A percentile compares a stretch with the other conserved stretches of the same genome.
Evolutionary conservation across 2,113 vertebrate species (phyloP).

Genomic region (Thamnaconus septentrionalis): DNA sequence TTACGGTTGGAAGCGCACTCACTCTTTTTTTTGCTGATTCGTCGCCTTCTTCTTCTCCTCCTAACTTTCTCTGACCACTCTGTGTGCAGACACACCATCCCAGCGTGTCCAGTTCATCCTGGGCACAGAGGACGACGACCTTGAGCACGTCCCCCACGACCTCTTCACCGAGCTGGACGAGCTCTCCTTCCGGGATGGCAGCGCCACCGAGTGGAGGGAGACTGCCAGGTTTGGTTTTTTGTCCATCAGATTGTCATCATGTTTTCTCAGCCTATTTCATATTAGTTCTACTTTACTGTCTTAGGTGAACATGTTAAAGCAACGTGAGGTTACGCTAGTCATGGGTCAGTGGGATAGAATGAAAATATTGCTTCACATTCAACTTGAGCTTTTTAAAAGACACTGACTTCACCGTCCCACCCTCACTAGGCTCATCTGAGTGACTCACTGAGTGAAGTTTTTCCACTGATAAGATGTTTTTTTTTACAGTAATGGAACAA

Average conservation of each 20-base stretch:
- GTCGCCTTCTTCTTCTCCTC: background rate
- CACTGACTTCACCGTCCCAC: too few relatives aligned
- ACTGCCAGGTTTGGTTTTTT: slow-evolving; percentile 83
- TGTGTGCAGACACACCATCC: slow-evolving; percentile 86
- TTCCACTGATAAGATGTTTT: too few relatives aligned
- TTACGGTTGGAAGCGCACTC: slow-evolving; percentile 79
- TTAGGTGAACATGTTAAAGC: too few relatives aligned
- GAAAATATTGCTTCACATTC: too few relatives aligned
- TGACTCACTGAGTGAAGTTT: too few relatives aligned
- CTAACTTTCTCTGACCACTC: background rate
- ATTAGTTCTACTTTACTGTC: too few relatives aligned
- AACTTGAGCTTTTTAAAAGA: too few relatives aligned
- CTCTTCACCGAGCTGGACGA: slow-evolving; percentile 97
- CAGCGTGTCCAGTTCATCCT: slow-evolving; percentile 95
- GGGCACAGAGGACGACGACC: slow-evolving; percentile 92
- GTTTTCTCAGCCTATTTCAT: too few relatives aligned
- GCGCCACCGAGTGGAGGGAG: slow-evolving; percentile 91
- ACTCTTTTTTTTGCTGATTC: background rate
- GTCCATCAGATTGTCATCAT: background rate
- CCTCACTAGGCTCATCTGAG: too few relatives aligned
- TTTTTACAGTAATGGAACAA: too few relatives aligned
- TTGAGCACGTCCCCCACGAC: slow-evolving; percentile 91
- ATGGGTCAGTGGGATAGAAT: too few relatives aligned
- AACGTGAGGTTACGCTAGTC: too few relatives aligned
- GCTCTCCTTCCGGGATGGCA: slow-evolving; percentile 87